Base-by-base conservation (phyloP, 2,113 vertebrate species). In the Nothobranchius kuhntae region DNA sequence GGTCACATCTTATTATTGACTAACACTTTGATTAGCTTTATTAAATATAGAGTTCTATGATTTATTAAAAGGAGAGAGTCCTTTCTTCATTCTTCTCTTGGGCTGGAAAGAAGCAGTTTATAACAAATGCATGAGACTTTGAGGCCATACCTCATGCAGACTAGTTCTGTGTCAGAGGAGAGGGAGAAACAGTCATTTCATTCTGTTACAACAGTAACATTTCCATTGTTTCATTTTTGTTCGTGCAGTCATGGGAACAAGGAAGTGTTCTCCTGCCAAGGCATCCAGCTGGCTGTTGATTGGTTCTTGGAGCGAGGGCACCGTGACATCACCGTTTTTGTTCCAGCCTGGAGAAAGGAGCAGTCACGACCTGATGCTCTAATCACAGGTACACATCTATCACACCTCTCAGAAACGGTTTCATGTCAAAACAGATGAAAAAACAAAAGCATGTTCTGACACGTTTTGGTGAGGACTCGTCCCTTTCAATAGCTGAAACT, bases 181-280 rank as follows among this genome's bases (percentile, higher is more conserved):
- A 21, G 21, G 21, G 21, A 1, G 21, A 21, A 21, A 21, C 21
- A 21, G 21, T 21, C 21, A 21, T 21, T 21, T 21, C 21, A 21
- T 21, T 21, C 21, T 21, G 21, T 21, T 21, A 21, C 21, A 21
- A 21, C 21, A 21, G 21, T 1, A 21, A 21, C 21, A 2, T 30
- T 30, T 30, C 30, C 30, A 21, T 21, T 21, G 21, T 30, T 30
- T 30, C 4, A 30, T 53, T 59, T 69, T 40, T 75, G 3, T 26
- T 65, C n/a, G 62, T 93, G 79, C 91, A 99, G 98, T 92, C 98
- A 99, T 1, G 98, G 98, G 82, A 98, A 99, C 89, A 99, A 99
- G 91, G 97, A 99, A 91, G 95, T 97, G 3, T 99, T 99, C 91
- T 99, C 98, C 75, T 99, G 98, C 87, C 95, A 97, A 87, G 98